Evolutionary conservation across 2,113 vertebrate species (phyloP).

Genomic region (Aepyceros melampus): DNA sequence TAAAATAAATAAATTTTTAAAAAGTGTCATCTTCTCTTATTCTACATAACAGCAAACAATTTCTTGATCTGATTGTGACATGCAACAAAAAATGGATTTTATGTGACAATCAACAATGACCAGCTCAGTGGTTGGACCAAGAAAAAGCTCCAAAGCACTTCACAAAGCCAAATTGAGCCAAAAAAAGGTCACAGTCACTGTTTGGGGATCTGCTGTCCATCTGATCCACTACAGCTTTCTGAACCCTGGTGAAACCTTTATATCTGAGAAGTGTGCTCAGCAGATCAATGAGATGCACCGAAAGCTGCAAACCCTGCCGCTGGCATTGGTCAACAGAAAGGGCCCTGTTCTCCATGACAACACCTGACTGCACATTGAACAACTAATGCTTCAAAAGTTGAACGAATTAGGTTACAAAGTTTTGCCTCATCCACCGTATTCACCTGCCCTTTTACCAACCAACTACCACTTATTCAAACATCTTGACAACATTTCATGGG

Average conservation of each 20-base stretch:
- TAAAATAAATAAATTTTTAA: too few relatives aligned
- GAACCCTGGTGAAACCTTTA: not conserved
- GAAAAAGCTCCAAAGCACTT: not conserved
- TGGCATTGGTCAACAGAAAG: not conserved
- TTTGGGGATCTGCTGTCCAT: not conserved
- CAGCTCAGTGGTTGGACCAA: not conserved
- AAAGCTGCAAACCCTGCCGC: not conserved
- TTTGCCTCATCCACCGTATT: not conserved
- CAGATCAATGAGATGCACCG: not conserved
- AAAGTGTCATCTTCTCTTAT: not conserved
- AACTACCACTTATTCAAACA: not conserved
- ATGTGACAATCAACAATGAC: not conserved
- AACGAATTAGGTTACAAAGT: not conserved
- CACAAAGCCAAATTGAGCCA: not conserved
- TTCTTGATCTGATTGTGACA: not conserved
- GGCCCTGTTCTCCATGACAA: not conserved
- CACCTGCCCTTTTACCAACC: not conserved
- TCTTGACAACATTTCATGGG: not conserved
- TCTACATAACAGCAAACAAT: fast-evolving
- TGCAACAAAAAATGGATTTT: not conserved
- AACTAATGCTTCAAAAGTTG: not conserved
- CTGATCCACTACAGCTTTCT: not conserved
- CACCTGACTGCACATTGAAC: not conserved
- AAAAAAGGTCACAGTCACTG: not conserved
- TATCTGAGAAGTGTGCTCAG: not conserved